These are phyloP conservation scores for Benitochromis conjunctus DNA, from an alignment of 2,113 vertebrate genomes.

Conservation along the genomic window DNA sequence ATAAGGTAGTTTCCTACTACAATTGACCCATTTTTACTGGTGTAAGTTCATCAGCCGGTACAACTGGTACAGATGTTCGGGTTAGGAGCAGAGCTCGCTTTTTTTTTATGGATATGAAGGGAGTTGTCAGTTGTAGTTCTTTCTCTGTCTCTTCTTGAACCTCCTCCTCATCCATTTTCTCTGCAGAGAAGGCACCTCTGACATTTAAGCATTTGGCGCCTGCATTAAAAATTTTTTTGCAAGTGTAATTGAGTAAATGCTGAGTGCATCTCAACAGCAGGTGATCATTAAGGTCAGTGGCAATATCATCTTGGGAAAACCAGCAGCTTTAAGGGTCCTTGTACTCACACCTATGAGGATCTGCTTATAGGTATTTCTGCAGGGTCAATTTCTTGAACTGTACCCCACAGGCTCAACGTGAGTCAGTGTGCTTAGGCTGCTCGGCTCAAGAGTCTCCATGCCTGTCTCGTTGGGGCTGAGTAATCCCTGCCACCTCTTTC, in stretches of 20 bases:
- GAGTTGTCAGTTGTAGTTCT: neutral
- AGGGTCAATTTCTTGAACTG: neutral
- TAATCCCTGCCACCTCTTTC: conserved; percentile 50
- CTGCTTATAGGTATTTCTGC: neutral
- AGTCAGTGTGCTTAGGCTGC: conserved; percentile 18
- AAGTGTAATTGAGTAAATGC: neutral
- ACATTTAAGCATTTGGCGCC: neutral
- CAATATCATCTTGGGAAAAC: neutral
- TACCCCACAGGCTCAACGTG: conserved; percentile 5
- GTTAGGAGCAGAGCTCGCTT: neutral
- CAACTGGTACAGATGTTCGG: conserved; percentile 6
- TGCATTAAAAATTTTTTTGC: neutral
- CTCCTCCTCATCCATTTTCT: neutral
- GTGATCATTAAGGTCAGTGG: neutral
- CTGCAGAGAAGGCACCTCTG: neutral
- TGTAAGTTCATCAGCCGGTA: conserved; percentile 43
- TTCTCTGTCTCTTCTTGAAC: neutral
- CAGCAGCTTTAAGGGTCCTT: neutral
- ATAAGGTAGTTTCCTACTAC: conserved; percentile 26
- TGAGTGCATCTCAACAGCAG: neutral
- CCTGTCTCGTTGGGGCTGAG: conserved; percentile 46
- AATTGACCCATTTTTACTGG: conserved; percentile 63
- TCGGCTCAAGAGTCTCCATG: neutral
- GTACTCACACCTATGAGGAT: neutral
- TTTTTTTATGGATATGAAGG: neutral